A percentile compares a stretch with the other conserved stretches of the same genome.
phyloP scores from a whole-genome alignment of 2,888 invertebrate species.

The Noctua pronuba region DNA sequence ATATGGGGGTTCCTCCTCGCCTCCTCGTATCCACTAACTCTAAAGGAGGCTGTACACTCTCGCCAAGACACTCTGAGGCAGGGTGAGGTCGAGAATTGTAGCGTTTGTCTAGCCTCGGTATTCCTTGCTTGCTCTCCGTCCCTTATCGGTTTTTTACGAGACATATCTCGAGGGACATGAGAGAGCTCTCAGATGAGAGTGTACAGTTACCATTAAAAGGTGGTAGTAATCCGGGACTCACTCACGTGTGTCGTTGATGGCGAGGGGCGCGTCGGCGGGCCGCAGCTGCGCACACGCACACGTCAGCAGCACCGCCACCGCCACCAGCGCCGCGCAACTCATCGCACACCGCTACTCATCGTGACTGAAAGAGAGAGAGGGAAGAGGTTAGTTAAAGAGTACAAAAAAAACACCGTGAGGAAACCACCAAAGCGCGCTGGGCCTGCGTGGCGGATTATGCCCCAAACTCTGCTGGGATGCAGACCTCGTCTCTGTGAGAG shows the following conservation, averaged over 20 bases:
- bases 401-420: too few species aligned
- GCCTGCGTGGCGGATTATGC: background rate
- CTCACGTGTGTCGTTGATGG: slow-evolving; percentile 88
- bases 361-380: slow-evolving; percentile 67
- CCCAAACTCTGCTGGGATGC: background rate
- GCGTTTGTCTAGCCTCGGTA: too few species aligned
- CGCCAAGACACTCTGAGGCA: background rate
- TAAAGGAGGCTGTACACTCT: background rate
- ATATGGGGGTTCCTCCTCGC: background rate
- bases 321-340: slow-evolving; percentile 82
- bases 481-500: background rate
- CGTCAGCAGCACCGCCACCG: slow-evolving; percentile 80
- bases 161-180: too few species aligned
- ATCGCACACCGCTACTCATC: slow-evolving; percentile 84
- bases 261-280: slow-evolving; percentile 86
- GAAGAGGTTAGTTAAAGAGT: background rate
- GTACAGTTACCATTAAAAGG: slow-evolving; percentile 9
- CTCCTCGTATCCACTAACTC: background rate
- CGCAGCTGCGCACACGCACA: slow-evolving; percentile 83
- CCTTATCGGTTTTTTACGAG: too few species aligned
- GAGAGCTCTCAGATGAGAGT: background rate
- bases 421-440: background rate
- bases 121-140: too few species aligned
- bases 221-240: slow-evolving; percentile 70
- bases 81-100: too few species aligned